Evolutionary conservation across 2,888 invertebrate species (phyloP).

Genomic region (Ornithoptera alexandrae): DNA sequence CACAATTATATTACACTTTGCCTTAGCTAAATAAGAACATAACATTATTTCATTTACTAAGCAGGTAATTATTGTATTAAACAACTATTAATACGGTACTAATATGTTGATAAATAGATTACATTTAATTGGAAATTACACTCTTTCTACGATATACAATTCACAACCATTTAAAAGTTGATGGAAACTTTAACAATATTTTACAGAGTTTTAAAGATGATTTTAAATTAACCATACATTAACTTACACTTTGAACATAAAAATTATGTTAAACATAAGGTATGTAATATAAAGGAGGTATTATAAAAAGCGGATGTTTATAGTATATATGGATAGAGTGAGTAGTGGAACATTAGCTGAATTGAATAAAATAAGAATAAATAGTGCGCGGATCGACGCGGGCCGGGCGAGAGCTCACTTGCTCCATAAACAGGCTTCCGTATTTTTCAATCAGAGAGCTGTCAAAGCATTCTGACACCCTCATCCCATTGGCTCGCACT

Average conservation of each 20-base stretch:
- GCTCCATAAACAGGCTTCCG: constrained; percentile 80
- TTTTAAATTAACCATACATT: too few species aligned
- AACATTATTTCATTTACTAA: constrained; percentile 2
- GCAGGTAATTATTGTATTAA: background rate
- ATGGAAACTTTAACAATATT: too few species aligned
- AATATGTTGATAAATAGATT: too few species aligned
- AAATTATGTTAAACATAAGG: too few species aligned
- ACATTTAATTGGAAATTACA: too few species aligned
- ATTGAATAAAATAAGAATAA: constrained; percentile 29
- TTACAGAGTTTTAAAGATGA: too few species aligned
- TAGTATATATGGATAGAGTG: constrained; percentile 3
- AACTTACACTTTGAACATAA: too few species aligned
- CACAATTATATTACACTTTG: constrained; percentile 15
- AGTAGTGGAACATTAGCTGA: constrained; percentile 24
- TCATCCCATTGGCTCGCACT: constrained; percentile 80
- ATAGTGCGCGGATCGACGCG: constrained; percentile 32
- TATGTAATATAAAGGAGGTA: too few species aligned
- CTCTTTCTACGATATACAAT: too few species aligned
- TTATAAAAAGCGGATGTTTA: background rate
- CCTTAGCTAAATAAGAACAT: constrained; percentile 9
- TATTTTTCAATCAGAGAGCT: constrained; percentile 83
- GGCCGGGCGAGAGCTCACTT: constrained; percentile 56
- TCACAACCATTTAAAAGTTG: too few species aligned
- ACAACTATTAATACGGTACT: too few species aligned
- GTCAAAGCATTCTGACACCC: constrained; percentile 82